Percentiles rank a stretch among this genome's conserved stretches.
phyloP scores from a whole-genome alignment of 2,113 vertebrate species.

The human (Homo sapiens) region DNA sequence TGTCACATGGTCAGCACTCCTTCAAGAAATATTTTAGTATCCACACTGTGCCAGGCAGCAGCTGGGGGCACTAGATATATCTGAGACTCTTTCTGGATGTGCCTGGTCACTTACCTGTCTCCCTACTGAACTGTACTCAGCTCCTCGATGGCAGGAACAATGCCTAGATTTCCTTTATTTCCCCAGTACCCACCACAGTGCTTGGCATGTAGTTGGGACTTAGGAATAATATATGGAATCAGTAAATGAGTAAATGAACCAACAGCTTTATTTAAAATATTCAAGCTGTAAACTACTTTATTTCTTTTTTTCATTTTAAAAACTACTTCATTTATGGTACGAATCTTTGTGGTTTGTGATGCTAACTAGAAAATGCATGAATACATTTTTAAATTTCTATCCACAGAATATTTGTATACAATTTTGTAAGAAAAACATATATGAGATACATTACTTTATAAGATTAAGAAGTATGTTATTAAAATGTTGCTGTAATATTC shows the following conservation, averaged over 20 bases:
- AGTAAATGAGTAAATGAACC: neutral
- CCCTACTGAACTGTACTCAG: neutral
- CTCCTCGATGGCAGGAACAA: neutral
- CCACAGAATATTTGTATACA: neutral
- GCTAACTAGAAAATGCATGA: neutral
- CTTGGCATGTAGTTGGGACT: neutral
- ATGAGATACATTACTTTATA: neutral
- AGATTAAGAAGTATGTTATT: neutral
- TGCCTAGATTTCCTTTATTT: neutral
- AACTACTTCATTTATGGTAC: neutral
- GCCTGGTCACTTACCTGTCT: neutral
- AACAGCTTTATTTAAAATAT: conserved; percentile 22
- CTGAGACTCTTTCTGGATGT: neutral
- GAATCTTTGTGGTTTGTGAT: neutral
- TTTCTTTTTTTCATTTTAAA: neutral
- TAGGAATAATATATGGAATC: neutral
- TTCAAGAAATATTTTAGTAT: neutral
- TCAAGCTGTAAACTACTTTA: neutral
- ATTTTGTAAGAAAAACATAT: neutral
- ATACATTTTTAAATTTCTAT: neutral
- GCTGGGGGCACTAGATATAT: neutral
- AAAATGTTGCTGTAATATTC: neutral
- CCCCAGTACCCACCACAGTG: neutral
- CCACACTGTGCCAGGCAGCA: neutral
- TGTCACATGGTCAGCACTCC: neutral